Percentiles rank a stretch among this genome's conserved stretches.
phyloP scores from a whole-genome alignment of 1,140 invertebrate species.

The Eumeta japonica region DNA sequence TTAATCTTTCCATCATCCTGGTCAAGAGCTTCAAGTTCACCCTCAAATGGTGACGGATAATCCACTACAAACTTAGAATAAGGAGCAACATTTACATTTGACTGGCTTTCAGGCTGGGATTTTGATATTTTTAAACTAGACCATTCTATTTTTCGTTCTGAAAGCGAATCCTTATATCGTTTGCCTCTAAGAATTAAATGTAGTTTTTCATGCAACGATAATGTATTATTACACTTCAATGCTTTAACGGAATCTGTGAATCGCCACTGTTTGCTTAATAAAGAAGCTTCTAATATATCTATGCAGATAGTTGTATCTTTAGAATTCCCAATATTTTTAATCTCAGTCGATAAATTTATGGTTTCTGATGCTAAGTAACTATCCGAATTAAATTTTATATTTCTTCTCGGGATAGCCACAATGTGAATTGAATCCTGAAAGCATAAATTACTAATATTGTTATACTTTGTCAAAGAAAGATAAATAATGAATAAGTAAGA shows the following conservation, averaged over 20 bases:
- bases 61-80: conserved; percentile 48
- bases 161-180: conserved; percentile 24
- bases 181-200: conserved; percentile 41
- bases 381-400: conserved; percentile 20
- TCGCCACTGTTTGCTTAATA: conserved; percentile 49
- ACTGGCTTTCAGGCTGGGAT: conserved; percentile 17
- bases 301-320: conserved; percentile 30
- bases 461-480: too few relatives aligned
- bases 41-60: conserved; percentile 25
- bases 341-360: conserved; percentile 39
- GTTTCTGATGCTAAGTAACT: conserved; percentile 32
- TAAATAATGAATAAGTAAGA: too few relatives aligned
- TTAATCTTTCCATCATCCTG: conserved; percentile 14
- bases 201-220: conserved; percentile 38
- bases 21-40: conserved; percentile 13
- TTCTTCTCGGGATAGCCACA: conserved; percentile 36
- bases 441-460: too few relatives aligned
- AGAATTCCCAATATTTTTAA: conserved; percentile 46
- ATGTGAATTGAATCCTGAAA: conserved; percentile 47
- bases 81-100: conserved; percentile 26
- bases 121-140: conserved; percentile 36
- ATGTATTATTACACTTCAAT: conserved; percentile 18
- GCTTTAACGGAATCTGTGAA: conserved; percentile 30
- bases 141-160: conserved; percentile 29
- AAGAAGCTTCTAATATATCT: conserved; percentile 40